Conservation (phyloP, 2,888 invertebrate genomes). For the Boloria euphrosyne region DNA sequence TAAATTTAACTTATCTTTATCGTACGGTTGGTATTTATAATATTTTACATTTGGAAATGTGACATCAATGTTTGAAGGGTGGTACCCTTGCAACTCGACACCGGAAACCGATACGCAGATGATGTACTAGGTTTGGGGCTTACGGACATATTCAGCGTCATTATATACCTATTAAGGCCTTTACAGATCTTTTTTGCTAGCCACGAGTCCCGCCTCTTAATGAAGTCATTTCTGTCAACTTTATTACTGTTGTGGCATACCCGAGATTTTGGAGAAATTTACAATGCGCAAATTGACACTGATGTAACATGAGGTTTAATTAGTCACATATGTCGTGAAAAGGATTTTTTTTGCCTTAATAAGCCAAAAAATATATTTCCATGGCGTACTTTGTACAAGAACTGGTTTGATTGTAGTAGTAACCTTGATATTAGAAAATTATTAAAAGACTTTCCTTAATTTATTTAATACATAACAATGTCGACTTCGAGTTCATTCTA, state of each 20-base stretch:
- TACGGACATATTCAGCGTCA: slow-evolving; percentile 71
- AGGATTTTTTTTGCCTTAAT: slow-evolving; percentile 31
- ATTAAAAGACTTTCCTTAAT: background rate
- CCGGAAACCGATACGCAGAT: slow-evolving; percentile 66
- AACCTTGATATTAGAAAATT: background rate
- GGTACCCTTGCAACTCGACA: slow-evolving; percentile 49
- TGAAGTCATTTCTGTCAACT: slow-evolving; percentile 80
- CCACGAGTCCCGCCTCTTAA: slow-evolving; percentile 73
- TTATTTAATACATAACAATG: background rate
- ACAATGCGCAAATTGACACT: slow-evolving; percentile 77
- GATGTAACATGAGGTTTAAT: slow-evolving; percentile 61
- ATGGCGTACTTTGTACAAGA: background rate
- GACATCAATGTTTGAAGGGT: slow-evolving; percentile 38
- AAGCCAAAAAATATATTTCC: slow-evolving; percentile 17
- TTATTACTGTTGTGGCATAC: slow-evolving; percentile 78
- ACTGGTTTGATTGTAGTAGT: slow-evolving; percentile 2
- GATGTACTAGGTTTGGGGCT: slow-evolving; percentile 67
- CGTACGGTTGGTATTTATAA: background rate
- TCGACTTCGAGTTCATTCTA: background rate
- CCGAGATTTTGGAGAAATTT: slow-evolving; percentile 76
- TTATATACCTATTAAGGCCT: slow-evolving; percentile 77
- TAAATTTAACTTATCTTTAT: no score
- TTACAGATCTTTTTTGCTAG: slow-evolving; percentile 73
- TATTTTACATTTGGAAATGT: slow-evolving; percentile 16
- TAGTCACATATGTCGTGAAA: slow-evolving; percentile 35